These are phyloP conservation scores for Falco peregrinus DNA, from an alignment of 2,797 vertebrate species.

Conservation along the genomic window DNA sequence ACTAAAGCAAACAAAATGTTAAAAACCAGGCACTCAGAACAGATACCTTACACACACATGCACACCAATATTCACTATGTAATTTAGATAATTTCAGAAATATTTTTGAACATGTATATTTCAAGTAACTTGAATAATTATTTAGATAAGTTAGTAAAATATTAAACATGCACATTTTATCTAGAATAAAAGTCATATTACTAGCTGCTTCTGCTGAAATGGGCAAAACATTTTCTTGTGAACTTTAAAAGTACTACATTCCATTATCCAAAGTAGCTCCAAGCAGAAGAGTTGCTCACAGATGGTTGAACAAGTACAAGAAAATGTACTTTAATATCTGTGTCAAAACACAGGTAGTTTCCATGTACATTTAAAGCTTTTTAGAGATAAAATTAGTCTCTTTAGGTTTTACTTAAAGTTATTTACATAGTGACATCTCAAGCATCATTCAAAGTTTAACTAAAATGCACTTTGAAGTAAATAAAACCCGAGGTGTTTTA, in stretches of 20 bases:
- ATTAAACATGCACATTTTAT: not conserved
- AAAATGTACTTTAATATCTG: constrained; percentile 25
- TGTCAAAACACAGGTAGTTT: constrained; percentile 15
- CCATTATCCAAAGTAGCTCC: not conserved
- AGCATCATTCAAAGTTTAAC: not conserved
- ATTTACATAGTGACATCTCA: not conserved
- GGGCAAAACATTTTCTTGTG: not conserved
- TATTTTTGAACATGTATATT: not conserved
- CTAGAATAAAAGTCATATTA: not conserved
- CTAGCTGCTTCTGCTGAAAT: not conserved
- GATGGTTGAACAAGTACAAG: not conserved
- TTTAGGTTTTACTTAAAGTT: not conserved
- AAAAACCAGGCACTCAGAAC: not conserved
- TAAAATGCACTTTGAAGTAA: not conserved
- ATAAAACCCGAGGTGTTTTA: not conserved
- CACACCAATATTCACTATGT: not conserved
- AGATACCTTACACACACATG: not conserved
- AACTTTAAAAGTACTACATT: not conserved
- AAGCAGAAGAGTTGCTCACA: not conserved
- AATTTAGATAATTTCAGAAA: not conserved
- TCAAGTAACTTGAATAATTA: not conserved
- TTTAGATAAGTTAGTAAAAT: not conserved
- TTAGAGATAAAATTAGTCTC: not conserved
- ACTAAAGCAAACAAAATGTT: not conserved
- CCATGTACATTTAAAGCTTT: not conserved